Evolutionary conservation across 2,797 vertebrate genomes (phyloP), one percentile per base, ranked within the genome.

Genomic region (Coregonus ussuriensis): DNA sequence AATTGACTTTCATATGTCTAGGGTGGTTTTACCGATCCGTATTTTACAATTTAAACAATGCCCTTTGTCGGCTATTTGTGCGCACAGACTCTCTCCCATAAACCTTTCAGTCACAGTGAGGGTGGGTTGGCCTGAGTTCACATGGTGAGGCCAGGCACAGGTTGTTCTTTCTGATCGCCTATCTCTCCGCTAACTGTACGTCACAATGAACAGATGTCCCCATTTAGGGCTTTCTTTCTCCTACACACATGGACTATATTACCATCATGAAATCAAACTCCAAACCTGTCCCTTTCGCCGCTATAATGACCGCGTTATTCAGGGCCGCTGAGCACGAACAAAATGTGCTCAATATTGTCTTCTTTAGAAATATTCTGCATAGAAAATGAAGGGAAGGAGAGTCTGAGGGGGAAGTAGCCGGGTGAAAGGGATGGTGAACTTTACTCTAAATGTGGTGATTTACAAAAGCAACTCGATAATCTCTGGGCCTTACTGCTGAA

Each of bases 251-350:
- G 94, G 95, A 93, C 96, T 95, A 96, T 95, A 96, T 95, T 96
- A 96, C 96, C 94, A 93, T 94, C 94, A 94, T 91, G 96, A 96
- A 97, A 97, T 96, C 96, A 96, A 95, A 96, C 96, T 96, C 95
- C 96, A 96, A 96, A 97, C 96, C 96, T 96, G 96, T 96, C 96
- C 95, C 96, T 93, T 96, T 96, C 93, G 95, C 94, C 93, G 90
- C 95, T 93, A 96, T 96, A 98, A 99, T 98, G 96, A 96, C 95
- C 96, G 96, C 93, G 95, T 99, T 99, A 99, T 97, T 98, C 96
- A 96, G 96, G 96, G 94, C 96, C 96, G 95, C 93, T 97, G 96
- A 96, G 93, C 97, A 97, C 93, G 94, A 97, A 98, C 97, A 99
- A 99, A 97, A 96, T 95, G 92, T 89, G 92, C 93, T 96, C 95